Conservation (phyloP, 2,888 invertebrate species). For the Fissipunctia ypsillon region DNA sequence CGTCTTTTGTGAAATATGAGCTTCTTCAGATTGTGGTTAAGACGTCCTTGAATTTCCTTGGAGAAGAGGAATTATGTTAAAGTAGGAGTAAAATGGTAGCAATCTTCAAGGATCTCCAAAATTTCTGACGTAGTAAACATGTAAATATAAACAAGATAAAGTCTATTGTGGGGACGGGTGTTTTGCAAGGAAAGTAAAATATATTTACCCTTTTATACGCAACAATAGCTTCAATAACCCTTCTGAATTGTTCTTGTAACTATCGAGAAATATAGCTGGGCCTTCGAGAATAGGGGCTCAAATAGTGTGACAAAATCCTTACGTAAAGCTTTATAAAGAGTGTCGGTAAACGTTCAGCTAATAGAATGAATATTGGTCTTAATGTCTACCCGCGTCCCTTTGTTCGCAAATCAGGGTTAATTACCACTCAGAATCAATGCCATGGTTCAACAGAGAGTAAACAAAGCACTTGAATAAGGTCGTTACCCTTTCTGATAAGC, state of each 20-base stretch:
- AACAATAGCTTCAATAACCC: conserved; percentile 35
- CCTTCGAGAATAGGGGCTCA: conserved; percentile 15
- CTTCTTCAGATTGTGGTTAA: conserved; percentile 32
- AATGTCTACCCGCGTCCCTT: conserved; percentile 30
- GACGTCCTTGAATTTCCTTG: conserved; percentile 36
- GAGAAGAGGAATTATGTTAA: conserved; percentile 34
- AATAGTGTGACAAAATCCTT: not conserved
- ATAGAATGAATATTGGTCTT: conserved; percentile 44
- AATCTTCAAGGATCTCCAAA: conserved; percentile 49
- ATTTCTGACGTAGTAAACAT: conserved; percentile 45
- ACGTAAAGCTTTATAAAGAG: not conserved
- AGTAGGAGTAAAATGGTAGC: conserved; percentile 16
- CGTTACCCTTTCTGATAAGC: conserved; percentile 54
- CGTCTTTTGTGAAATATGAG: conserved; percentile 44
- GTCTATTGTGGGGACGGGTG: conserved; percentile 43
- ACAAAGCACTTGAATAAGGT: conserved; percentile 60
- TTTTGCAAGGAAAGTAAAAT: conserved; percentile 22
- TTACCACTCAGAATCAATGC: conserved; percentile 57
- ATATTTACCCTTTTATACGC: conserved; percentile 37
- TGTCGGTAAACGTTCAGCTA: conserved; percentile 13
- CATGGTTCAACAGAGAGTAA: conserved; percentile 50
- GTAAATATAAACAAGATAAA: conserved; percentile 53
- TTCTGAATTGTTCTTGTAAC: conserved; percentile 7
- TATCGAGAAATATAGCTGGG: conserved; percentile 14
- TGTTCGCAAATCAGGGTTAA: conserved; percentile 66